These are phyloP conservation scores for Poecile atricapillus DNA, from an alignment of 2,113 vertebrate species.

Conservation along the genomic window DNA sequence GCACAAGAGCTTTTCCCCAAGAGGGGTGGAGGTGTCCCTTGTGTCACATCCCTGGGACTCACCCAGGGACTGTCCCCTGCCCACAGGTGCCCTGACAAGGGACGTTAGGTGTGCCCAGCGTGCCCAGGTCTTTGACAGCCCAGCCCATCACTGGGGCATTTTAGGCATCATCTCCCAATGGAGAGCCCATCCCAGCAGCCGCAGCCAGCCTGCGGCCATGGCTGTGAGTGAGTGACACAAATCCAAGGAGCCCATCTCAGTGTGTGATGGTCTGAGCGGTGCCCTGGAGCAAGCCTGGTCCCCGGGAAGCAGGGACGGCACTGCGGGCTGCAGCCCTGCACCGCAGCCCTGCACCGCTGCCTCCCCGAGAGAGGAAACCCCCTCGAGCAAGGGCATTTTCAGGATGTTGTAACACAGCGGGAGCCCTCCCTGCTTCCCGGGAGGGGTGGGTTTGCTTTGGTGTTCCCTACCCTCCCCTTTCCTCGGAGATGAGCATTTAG, in stretches of 20 bases:
- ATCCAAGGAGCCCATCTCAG: not conserved
- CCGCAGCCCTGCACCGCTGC: slow-evolving; percentile 75
- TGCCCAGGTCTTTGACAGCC: not conserved
- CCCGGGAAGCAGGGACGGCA: accelerated
- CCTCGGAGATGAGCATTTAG: slow-evolving; percentile 72
- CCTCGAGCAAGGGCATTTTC: slow-evolving; percentile 72
- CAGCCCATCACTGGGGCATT: accelerated
- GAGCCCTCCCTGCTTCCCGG: slow-evolving; percentile 70
- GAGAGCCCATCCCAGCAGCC: accelerated
- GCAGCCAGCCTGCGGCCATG: accelerated
- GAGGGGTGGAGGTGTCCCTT: accelerated
- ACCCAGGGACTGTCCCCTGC: not conserved
- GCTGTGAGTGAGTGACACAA: not conserved
- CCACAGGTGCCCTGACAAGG: not conserved
- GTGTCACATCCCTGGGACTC: not conserved
- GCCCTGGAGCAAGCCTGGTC: not conserved
- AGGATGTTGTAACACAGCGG: slow-evolving; percentile 74
- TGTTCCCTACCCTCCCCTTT: slow-evolving; percentile 32
- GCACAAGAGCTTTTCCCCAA: not conserved
- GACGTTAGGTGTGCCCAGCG: accelerated
- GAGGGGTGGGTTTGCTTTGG: slow-evolving; percentile 52
- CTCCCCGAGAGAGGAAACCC: slow-evolving; percentile 61
- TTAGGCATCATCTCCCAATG: not conserved
- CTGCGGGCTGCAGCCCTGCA: slow-evolving; percentile 35
- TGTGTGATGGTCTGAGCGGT: accelerated